phyloP scores from a whole-genome alignment of 2,888 invertebrate species.

The Tanytarsus gracilentus region DNA sequence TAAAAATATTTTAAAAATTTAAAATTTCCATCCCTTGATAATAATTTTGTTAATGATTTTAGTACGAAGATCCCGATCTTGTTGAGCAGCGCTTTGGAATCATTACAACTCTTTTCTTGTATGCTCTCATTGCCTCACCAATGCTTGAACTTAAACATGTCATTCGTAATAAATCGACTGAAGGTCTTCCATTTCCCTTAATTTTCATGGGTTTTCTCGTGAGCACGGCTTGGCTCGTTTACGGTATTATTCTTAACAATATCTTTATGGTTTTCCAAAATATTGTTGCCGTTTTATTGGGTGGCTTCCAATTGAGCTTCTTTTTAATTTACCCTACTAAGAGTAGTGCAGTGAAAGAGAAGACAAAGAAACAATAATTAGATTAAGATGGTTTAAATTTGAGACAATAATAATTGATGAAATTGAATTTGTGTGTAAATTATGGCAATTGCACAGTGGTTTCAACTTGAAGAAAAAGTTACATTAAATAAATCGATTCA shows the following conservation, averaged over 20 bases:
- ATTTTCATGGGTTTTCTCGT: conserved; percentile 75
- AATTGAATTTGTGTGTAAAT: no score
- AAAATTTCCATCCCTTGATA: no score
- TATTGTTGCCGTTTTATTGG: conserved; percentile 52
- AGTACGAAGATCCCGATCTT: conserved; percentile 53
- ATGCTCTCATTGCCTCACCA: conserved; percentile 60
- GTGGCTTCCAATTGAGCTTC: conserved; percentile 54
- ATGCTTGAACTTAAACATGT: conserved; percentile 45
- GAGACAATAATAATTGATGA: not conserved
- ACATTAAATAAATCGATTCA: no score
- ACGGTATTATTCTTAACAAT: conserved; percentile 40
- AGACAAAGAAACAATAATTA: conserved; percentile 2
- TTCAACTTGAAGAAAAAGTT: no score
- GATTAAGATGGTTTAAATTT: not conserved
- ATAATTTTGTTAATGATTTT: conserved; percentile 30
- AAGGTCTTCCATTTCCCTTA: conserved; percentile 78
- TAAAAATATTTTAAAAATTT: no score
- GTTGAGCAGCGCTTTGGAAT: conserved; percentile 62
- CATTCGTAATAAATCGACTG: conserved; percentile 71
- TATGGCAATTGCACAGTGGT: no score
- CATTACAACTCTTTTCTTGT: conserved; percentile 58
- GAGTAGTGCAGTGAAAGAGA: not conserved
- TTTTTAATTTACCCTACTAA: conserved; percentile 60
- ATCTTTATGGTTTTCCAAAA: conserved; percentile 52
- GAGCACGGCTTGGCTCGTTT: conserved; percentile 36